Evolutionary conservation across 2,888 invertebrate genomes (phyloP).

Genomic region (Bombylius major): DNA sequence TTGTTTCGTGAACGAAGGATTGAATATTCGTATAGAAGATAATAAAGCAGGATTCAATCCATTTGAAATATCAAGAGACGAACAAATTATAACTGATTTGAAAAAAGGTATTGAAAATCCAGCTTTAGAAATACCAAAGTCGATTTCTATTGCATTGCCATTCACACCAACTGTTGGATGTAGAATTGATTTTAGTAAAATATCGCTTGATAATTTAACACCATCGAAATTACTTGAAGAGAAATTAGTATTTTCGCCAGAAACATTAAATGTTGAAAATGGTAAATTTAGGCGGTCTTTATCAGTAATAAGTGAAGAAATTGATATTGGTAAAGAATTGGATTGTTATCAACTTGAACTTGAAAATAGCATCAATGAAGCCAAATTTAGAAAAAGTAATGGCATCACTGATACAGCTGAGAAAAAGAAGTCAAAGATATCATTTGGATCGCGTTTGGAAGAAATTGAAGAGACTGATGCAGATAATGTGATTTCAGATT

Average conservation of each 20-base stretch:
- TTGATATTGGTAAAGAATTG: constrained; percentile 34
- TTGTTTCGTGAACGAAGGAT: constrained; percentile 30
- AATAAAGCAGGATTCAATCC: constrained; percentile 27
- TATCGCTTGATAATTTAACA: constrained; percentile 22
- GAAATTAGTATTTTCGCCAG: constrained; percentile 26
- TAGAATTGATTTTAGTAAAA: constrained; percentile 28
- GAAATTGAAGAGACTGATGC: constrained; percentile 11
- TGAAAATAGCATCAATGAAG: constrained; percentile 37
- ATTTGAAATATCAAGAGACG: constrained; percentile 28
- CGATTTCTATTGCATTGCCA: constrained; percentile 27
- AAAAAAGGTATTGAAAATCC: constrained; percentile 19
- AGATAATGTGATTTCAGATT: background rate
- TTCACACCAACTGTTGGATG: constrained; percentile 32
- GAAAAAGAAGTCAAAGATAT: background rate
- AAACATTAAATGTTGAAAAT: constrained; percentile 14
- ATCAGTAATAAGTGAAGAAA: constrained; percentile 30
- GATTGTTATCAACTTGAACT: constrained; percentile 35
- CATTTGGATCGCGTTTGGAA: constrained; percentile 15
- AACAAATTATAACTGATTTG: constrained; percentile 8
- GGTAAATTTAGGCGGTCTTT: constrained; percentile 17
- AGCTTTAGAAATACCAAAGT: constrained; percentile 20
- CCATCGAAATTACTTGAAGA: constrained; percentile 31
- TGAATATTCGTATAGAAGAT: constrained; percentile 30
- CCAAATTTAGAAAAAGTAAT: constrained; percentile 26
- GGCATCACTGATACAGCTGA: background rate